phyloP scores from a whole-genome alignment of 2,113 vertebrate genomes.

The Myrmecobius fasciatus region DNA sequence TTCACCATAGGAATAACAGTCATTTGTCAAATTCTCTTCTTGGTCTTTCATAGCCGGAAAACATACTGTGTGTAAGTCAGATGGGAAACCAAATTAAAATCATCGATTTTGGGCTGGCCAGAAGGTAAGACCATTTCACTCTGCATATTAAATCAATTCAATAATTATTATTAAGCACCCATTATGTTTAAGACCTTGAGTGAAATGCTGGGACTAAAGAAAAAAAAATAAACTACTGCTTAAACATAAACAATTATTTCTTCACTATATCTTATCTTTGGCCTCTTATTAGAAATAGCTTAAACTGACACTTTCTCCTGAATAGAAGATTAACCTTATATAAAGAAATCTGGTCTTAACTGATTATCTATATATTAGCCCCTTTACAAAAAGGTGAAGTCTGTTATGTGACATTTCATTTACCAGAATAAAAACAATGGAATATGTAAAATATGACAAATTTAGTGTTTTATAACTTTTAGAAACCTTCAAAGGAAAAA shows the following conservation, averaged over 20 bases:
- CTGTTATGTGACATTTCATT: background rate
- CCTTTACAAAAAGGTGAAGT: background rate
- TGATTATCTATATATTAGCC: background rate
- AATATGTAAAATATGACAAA: background rate
- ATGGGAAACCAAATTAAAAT: constrained; percentile 94
- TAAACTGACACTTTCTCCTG: background rate
- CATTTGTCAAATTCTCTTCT: background rate
- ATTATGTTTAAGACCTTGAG: background rate
- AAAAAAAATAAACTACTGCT: background rate
- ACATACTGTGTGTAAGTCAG: constrained; percentile 93
- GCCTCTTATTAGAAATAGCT: background rate
- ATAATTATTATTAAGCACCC: background rate
- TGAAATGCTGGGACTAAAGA: background rate
- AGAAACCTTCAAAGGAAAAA: background rate
- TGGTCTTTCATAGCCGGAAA: constrained; percentile 90
- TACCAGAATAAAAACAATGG: background rate
- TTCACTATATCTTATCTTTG: background rate
- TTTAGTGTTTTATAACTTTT: background rate
- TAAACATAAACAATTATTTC: background rate
- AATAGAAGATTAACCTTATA: background rate
- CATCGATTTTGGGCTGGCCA: constrained; percentile 97
- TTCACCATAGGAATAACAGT: background rate
- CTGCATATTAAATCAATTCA: background rate
- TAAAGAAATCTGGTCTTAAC: background rate
- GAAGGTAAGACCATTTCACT: constrained; percentile 84